Conservation (phyloP, 2,888 invertebrate species). For the Hofmannophila pseudospretella region DNA sequence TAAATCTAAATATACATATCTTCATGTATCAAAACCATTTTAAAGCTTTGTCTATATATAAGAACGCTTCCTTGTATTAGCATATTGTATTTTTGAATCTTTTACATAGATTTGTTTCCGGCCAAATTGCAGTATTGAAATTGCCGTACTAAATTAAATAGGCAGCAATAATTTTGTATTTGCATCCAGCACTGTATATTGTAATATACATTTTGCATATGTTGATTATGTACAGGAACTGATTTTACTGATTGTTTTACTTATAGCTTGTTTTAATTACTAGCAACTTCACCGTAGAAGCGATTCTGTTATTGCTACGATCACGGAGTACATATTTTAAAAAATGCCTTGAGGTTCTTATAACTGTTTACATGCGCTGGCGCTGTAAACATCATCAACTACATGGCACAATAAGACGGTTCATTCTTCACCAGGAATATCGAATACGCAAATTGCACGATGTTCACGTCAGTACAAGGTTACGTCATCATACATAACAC, state of each 20-base stretch:
- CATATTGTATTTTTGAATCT: conserved; percentile 4
- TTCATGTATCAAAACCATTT: conserved; percentile 9
- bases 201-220: conserved; percentile 43
- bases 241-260: conserved; percentile 25
- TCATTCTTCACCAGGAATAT: too few relatives aligned
- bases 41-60: neutral
- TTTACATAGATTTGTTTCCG: neutral
- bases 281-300: neutral
- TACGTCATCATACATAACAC: too few relatives aligned
- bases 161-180: neutral
- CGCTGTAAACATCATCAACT: too few relatives aligned
- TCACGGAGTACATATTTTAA: too few relatives aligned
- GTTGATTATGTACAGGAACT: conserved; percentile 38
- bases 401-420: too few relatives aligned
- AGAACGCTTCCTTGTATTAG: neutral
- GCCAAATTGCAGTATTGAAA: neutral
- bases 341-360: too few relatives aligned
- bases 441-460: too few relatives aligned
- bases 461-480: too few relatives aligned
- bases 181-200: conserved; percentile 12
- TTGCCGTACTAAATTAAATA: neutral
- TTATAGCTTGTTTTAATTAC: conserved; percentile 17
- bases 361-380: neutral
- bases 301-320: too few relatives aligned
- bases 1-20: neutral